phyloP scores from a whole-genome alignment of 2,797 vertebrate species.

The Poeciliopsis paucimaculata region DNA sequence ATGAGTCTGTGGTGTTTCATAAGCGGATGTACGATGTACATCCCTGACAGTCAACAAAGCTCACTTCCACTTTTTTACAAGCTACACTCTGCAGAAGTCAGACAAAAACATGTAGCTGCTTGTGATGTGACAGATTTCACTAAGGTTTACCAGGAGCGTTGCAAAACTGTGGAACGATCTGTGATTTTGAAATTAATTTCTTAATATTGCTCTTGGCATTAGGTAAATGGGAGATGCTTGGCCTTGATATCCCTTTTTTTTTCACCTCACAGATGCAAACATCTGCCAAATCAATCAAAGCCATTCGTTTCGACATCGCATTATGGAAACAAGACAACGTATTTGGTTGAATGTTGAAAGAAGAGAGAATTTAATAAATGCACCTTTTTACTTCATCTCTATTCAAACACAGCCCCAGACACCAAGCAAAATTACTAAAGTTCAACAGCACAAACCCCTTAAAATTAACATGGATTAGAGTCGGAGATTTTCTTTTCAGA shows the following conservation, averaged over 20 bases:
- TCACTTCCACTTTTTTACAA: conserved; percentile 82
- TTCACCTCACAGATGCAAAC: background rate
- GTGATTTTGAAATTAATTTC: background rate
- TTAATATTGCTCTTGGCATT: background rate
- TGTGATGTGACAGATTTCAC: background rate
- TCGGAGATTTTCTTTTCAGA: background rate
- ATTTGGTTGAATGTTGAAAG: background rate
- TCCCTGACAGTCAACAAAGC: conserved; percentile 74
- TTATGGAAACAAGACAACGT: background rate
- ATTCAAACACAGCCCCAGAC: no score
- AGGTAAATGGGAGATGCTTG: background rate
- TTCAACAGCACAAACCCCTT: background rate
- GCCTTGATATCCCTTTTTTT: background rate
- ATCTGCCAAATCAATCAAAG: background rate
- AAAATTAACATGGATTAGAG: background rate
- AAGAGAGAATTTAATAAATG: background rate
- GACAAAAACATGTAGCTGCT: conserved; percentile 37
- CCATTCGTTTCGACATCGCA: background rate
- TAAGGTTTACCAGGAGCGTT: background rate
- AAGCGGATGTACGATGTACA: conserved; percentile 80
- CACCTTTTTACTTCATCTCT: background rate
- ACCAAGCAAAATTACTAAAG: no score
- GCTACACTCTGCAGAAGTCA: conserved; percentile 56
- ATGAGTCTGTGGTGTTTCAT: conserved; percentile 66
- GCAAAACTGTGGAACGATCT: background rate